Conservation (phyloP, 1,140 invertebrate species). For the Drosophila sp. region DNA sequence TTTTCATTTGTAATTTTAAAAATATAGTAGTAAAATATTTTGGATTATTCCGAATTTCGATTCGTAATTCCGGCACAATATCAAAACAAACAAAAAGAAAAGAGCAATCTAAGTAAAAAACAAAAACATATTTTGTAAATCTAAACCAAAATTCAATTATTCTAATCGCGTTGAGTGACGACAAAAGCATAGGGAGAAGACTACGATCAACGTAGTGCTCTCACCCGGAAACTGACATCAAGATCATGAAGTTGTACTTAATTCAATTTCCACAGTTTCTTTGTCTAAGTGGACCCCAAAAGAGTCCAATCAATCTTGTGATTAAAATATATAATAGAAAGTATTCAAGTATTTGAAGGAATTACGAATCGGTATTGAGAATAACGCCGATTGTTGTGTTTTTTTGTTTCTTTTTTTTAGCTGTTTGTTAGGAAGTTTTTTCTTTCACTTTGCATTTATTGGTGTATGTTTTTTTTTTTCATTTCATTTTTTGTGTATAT, state of each 20-base stretch:
- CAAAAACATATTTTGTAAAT: not conserved
- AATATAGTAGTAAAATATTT: slow-evolving; percentile 63
- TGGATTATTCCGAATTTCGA: slow-evolving; percentile 25
- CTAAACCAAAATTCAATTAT: not conserved
- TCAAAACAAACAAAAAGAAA: not conserved
- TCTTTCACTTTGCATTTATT: slow-evolving; percentile 38
- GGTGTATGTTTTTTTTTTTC: slow-evolving; percentile 30
- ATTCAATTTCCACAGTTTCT: too few relatives aligned
- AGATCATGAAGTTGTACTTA: too few relatives aligned
- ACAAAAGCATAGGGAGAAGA: too few relatives aligned
- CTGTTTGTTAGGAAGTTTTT: slow-evolving; percentile 29
- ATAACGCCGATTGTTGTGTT: slow-evolving; percentile 1
- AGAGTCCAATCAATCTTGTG: too few relatives aligned
- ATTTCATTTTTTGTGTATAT: slow-evolving; percentile 8
- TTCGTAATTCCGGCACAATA: slow-evolving; percentile 2
- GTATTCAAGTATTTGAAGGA: not conserved
- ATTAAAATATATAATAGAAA: too few relatives aligned
- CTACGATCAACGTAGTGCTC: too few relatives aligned
- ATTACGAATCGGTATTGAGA: slow-evolving; percentile 11
- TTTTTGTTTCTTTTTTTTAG: slow-evolving; percentile 30
- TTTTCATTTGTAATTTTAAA: slow-evolving; percentile 39
- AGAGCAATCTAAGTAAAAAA: not conserved
- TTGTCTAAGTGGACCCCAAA: too few relatives aligned
- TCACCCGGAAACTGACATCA: too few relatives aligned
- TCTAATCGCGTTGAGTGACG: too few relatives aligned